These are phyloP conservation scores for Trachelus troglodyta DNA, from an alignment of 2,888 invertebrate species.

Conservation along the genomic window DNA sequence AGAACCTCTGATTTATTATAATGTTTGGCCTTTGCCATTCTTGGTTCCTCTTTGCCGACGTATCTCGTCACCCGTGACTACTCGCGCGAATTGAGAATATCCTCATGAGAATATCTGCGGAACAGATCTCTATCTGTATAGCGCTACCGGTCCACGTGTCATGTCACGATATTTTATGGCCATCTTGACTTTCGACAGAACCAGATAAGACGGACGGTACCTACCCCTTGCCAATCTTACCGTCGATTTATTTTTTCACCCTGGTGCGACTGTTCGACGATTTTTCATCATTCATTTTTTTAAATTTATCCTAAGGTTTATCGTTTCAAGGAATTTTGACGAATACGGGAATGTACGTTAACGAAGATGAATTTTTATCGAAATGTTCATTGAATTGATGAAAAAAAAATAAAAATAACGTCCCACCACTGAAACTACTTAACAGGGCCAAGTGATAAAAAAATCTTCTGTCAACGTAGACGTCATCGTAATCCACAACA, in stretches of 20 bases:
- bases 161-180: neutral
- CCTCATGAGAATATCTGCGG: conserved; percentile 29
- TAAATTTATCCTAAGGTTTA: neutral
- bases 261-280: neutral
- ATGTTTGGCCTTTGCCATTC: conserved; percentile 44
- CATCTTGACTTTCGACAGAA: neutral
- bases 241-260: neutral
- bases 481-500: neutral
- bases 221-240: neutral
- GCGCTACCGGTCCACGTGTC: neutral
- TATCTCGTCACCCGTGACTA: conserved; percentile 20
- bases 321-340: neutral
- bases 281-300: neutral
- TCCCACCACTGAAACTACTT: neutral
- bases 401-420: neutral
- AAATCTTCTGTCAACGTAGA: neutral
- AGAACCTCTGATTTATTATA: conserved; percentile 55
- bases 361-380: neutral
- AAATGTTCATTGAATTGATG: neutral
- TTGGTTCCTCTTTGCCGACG: conserved; percentile 3
- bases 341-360: neutral
- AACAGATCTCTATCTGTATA: neutral
- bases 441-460: neutral
- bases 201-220: neutral
- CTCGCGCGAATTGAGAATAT: conserved; percentile 40